These are phyloP conservation scores for Anoplius nigerrimus DNA, from an alignment of 2,888 invertebrate genomes.

Conservation along the genomic window DNA sequence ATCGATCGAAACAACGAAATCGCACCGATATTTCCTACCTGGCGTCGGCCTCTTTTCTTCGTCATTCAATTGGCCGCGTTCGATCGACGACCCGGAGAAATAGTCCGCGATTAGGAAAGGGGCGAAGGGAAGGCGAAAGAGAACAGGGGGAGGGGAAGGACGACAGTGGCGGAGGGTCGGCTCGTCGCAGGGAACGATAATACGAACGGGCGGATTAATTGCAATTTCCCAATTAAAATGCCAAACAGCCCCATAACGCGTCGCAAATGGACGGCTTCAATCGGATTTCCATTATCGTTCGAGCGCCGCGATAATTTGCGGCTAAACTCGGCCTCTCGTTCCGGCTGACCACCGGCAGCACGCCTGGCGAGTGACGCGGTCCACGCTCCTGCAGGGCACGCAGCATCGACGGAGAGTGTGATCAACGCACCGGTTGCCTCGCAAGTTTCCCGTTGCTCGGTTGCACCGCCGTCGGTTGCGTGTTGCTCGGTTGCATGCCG, in stretches of 20 bases:
- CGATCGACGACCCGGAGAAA: too few species aligned
- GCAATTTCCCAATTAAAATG: slow-evolving; percentile 67
- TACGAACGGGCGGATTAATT: slow-evolving; percentile 60
- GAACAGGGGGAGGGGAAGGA: too few species aligned
- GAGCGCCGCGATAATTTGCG: slow-evolving; percentile 67
- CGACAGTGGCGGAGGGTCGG: background rate
- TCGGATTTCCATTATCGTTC: slow-evolving; percentile 70
- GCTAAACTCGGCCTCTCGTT: slow-evolving; percentile 57
- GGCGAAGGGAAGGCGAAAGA: too few species aligned
- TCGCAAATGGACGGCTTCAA: slow-evolving; percentile 64
- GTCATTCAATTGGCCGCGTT: too few species aligned
- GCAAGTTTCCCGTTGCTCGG: background rate
- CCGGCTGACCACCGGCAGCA: slow-evolving; percentile 37
- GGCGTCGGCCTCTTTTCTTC: too few species aligned
- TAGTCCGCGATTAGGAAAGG: too few species aligned
- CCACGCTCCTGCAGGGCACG: too few species aligned
- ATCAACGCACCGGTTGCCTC: background rate
- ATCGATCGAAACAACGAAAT: too few species aligned
- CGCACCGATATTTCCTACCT: too few species aligned
- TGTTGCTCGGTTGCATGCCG: background rate
- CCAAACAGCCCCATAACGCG: slow-evolving; percentile 59
- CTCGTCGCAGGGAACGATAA: slow-evolving; percentile 39
- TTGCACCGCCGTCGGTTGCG: background rate
- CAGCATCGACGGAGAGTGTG: too few species aligned
- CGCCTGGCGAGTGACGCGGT: too few species aligned